Evolutionary conservation across 2,888 invertebrate genomes (phyloP), one percentile per base, ranked within the genome.

Genomic region (Itoplectis maculator): DNA sequence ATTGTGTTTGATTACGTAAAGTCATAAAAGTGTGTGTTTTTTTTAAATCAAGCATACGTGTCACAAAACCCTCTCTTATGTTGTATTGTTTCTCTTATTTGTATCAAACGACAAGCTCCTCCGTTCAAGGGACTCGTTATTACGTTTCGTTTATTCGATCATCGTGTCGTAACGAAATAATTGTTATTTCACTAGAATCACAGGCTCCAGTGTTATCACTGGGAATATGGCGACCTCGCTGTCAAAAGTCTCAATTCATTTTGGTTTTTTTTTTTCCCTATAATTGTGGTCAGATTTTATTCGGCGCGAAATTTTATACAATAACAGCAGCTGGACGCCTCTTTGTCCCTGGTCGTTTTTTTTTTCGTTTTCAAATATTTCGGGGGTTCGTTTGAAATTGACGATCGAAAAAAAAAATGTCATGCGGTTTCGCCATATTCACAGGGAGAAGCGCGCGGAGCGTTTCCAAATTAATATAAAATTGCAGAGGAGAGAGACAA

Each of bases 51-150:
- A 74, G 29, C 68, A 81, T 76, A 15, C 37, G 83, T 70, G 54
- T n/a, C 73, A 81, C 75, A 70, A 82, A 78, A 82, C 81, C 88
- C 84, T 81, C 82, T 81, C 73, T 87, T 87, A 80, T 81, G 87
- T 88, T 87, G 18, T 86, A 86, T 88, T 87, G 87, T 88, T 88
- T 87, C 85, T 86, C 86, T 85, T 61, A 49, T 47, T 73, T 37
- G 15, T 37, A 45, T 37, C n/a, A 20, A 78, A 70, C 49, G 72
- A 80, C n/a, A 79, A 82, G 81, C 81, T 83, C 82, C 82, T 85
- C 77, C 82, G 74, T 79, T 86, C 65, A 82, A 76, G 76, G 61
- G 76, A 80, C 84, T 86, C 85, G 83, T 86, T 86, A 83, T 86
- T 88, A 86, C 83, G 86, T 83, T 73, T 51, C 66, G 42, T 68